Evolutionary conservation across 2,888 invertebrate species (phyloP).

Genomic region (Agonopterix heracliana): DNA sequence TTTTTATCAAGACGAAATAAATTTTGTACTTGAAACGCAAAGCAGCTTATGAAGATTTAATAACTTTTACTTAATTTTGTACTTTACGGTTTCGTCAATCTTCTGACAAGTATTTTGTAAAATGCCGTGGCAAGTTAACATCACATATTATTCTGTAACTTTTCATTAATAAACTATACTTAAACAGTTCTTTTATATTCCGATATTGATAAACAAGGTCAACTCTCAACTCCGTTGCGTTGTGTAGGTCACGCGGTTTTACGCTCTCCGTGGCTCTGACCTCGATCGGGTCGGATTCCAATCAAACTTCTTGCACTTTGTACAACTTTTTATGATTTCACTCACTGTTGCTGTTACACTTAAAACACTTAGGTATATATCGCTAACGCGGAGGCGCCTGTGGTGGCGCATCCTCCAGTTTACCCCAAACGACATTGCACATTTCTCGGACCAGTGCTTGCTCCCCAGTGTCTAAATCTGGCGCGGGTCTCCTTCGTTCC

Average conservation of each 20-base stretch:
- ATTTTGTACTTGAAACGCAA: neutral
- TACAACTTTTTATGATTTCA: constrained; percentile 31
- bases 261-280: constrained; percentile 37
- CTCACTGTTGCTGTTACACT: constrained; percentile 15
- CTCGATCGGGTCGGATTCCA: constrained; percentile 65
- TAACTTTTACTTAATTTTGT: constrained; percentile 33
- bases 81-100: constrained; percentile 38
- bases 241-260: constrained; percentile 61
- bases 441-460: constrained; percentile 95
- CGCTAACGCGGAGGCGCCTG: constrained; percentile 56
- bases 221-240: constrained; percentile 23
- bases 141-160: constrained; percentile 14
- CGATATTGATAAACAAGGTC: constrained; percentile 53
- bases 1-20: neutral
- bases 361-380: constrained; percentile 25
- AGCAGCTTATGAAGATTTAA: neutral
- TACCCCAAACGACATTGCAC: constrained; percentile 97
- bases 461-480: constrained; percentile 89
- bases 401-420: constrained; percentile 89
- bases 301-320: constrained; percentile 37
- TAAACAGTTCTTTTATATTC: constrained; percentile 31
- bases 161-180: neutral
- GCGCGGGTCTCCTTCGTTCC: constrained; percentile 75
- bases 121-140: constrained; percentile 29
- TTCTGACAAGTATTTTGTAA: constrained; percentile 8